These are phyloP conservation scores for Toxotes lorentzi DNA, from an alignment of 2,797 vertebrate species.

Conservation along the genomic window DNA sequence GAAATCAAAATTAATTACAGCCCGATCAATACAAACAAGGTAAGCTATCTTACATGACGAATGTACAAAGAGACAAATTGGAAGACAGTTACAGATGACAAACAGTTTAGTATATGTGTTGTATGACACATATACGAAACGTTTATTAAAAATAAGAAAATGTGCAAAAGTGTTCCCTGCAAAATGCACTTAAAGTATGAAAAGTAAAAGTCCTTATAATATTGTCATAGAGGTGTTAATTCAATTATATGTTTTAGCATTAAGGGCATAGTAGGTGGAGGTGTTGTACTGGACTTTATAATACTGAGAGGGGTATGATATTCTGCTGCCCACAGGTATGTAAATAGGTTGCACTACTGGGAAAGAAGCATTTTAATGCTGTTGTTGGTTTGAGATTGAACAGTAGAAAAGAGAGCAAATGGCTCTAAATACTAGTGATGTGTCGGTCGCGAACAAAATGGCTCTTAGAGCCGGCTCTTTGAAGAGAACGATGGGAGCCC, in stretches of 20 bases:
- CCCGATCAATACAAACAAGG: slow-evolving; percentile 54
- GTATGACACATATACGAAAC: neutral
- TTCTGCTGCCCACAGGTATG: too few species aligned
- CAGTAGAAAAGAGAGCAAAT: neutral
- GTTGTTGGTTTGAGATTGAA: too few species aligned
- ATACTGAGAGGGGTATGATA: too few species aligned
- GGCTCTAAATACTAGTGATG: neutral
- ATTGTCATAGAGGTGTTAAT: neutral
- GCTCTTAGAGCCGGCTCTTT: too few species aligned
- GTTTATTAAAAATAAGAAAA: neutral
- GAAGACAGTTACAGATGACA: slow-evolving; percentile 16
- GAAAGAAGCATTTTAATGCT: slow-evolving; percentile 1
- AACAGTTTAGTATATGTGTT: neutral
- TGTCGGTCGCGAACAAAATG: too few species aligned
- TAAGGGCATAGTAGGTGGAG: neutral
- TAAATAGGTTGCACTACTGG: neutral
- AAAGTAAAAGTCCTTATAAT: neutral
- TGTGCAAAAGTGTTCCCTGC: neutral
- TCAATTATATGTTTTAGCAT: neutral
- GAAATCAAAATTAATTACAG: slow-evolving; percentile 68
- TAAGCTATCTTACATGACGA: slow-evolving; percentile 12
- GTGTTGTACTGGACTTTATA: neutral
- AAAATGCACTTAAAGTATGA: neutral
- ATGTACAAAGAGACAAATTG: slow-evolving; percentile 30
- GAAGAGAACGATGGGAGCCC: too few species aligned